phyloP scores from a whole-genome alignment of 2,797 vertebrate genomes.

The Silurus aristotelis region DNA sequence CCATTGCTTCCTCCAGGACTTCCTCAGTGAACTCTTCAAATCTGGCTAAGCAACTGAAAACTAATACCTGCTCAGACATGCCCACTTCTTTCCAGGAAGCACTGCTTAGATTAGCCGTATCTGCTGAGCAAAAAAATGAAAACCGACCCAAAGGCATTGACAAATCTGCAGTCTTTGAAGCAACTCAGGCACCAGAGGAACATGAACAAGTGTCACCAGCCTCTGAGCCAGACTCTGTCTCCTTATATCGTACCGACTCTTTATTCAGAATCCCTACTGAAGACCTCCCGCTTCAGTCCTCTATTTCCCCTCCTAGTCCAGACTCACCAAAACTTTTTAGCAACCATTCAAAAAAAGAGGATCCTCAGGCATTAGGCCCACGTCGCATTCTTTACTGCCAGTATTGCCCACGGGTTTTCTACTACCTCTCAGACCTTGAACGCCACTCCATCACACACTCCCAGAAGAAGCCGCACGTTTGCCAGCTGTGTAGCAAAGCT shows the following conservation, averaged over 20 bases:
- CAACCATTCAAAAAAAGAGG: slow-evolving; percentile 58
- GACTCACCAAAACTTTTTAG: slow-evolving; percentile 55
- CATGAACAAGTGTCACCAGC: slow-evolving; percentile 55
- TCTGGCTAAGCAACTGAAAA: slow-evolving; percentile 48
- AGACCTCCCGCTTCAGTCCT: slow-evolving; percentile 69
- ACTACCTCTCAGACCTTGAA: slow-evolving; percentile 89
- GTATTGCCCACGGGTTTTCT: slow-evolving; percentile 86
- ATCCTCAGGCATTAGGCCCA: slow-evolving; percentile 60
- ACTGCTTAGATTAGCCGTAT: slow-evolving; percentile 70
- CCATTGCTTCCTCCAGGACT: slow-evolving; percentile 48
- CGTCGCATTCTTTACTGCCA: slow-evolving; percentile 84
- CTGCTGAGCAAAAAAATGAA: slow-evolving; percentile 67
- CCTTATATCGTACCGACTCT: slow-evolving; percentile 62
- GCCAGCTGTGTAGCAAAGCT: slow-evolving; percentile 85
- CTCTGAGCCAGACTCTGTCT: slow-evolving; percentile 58
- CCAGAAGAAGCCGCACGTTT: slow-evolving; percentile 87
- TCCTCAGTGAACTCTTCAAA: slow-evolving; percentile 49
- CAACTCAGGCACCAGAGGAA: slow-evolving; percentile 56
- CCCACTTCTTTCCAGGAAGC: slow-evolving; percentile 61
- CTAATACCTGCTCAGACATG: slow-evolving; percentile 61
- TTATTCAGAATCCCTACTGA: slow-evolving; percentile 65
- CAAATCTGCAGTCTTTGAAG: slow-evolving; percentile 60
- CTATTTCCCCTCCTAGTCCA: slow-evolving; percentile 64
- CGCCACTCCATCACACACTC: slow-evolving; percentile 90
- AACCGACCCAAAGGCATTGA: slow-evolving; percentile 66